Evolutionary conservation across 2,113 vertebrate species (phyloP), one percentile per base, ranked within the genome.

Genomic region (Pterocles burchelli): DNA sequence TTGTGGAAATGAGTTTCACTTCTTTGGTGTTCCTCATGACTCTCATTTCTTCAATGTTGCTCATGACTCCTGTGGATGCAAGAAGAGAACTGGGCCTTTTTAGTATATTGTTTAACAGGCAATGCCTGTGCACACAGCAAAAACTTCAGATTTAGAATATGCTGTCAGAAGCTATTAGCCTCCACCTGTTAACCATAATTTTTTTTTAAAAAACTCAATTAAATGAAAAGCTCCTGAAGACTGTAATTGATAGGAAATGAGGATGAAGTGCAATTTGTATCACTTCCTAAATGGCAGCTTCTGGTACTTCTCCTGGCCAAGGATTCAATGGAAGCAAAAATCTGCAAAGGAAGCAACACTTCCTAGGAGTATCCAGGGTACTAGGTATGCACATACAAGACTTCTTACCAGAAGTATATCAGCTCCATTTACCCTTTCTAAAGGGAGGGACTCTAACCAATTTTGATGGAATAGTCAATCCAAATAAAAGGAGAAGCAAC

Each of bases 231-330:
- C 15, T 84, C 24, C 24, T 75, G 31, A 89, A 86, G 51, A 74
- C 24, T 81, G 31, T 65, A 82, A 87, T 20, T 85, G 62, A 33
- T 57, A 62, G 36, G 48, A 95, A 94, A 85, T 65, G 19, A 85
- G 45, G 34, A 59, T 65, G 48, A 81, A 70, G 41, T 11, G 13
- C 8, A 46, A 7, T 81, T 86, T 72, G 29, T 34, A 89, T 70
- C 34, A 36, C 28, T 88, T 66, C 46, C 51, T 80, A 81, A 90
- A 54, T 52, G 34, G 25, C 34, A 87, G 25, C 21, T 95, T 87
- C 43, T 55, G 33, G 13, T 89, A 52, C 26, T 84, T 92, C 20
- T 92, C 5, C n/a, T 74, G 55, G 36, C 43, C 68, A 51, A 67
- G 24, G 48, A 52, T 38, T 71, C 68, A 67, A 38, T 48, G 33